Evolutionary conservation across 2,888 invertebrate species (phyloP), one percentile per base, ranked within the genome.

Genomic region (Priapulus caudatus): DNA sequence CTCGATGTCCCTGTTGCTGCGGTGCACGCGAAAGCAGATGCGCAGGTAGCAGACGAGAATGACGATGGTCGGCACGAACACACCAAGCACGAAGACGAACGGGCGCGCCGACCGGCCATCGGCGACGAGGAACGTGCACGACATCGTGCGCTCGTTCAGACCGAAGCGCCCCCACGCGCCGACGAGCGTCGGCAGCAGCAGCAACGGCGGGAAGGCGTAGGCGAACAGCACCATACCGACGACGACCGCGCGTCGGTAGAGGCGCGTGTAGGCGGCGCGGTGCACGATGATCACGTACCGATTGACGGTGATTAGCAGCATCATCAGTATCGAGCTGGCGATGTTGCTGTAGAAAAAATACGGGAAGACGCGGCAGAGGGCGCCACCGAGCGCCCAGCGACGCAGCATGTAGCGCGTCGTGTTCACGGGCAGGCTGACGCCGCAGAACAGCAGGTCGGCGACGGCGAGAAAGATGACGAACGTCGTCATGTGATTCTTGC

Each of bases 341-440:
- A 33, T 33, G 33, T 33, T 33, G 33, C 33, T 33, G n/a, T 33
- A 33, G 33, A 33, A 33, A 33, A 33, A n/a, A n/a, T 10, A 33
- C n/a, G 33, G 33, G n/a, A 33, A 33, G 33, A 33, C 10, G 10
- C n/a, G 10, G n/a, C 33, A 33, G 10, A 33, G 10, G 10, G 10
- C 10, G 33, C 33, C 33, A 33, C 33, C 33, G n/a, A 33, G n/a
- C 33, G n/a, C 33, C 33, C 33, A 33, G 10, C n/a, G 10, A 33
- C 33, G 33, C 10, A 33, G n/a, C 10, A 33, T 33, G n/a, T 33
- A 33, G 33, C 33, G 33, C 10, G 33, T 33, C n/a, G 33, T 33
- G n/a, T 33, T 33, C 10, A 33, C n/a, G n/a, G 33, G 33, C n/a
- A 33, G 33, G n/a, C n/a, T 33, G 33, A 33, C 10, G 10, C 10